Evolutionary conservation across 2,888 invertebrate genomes (phyloP).

Genomic region (Drosophila hamatofila): DNA sequence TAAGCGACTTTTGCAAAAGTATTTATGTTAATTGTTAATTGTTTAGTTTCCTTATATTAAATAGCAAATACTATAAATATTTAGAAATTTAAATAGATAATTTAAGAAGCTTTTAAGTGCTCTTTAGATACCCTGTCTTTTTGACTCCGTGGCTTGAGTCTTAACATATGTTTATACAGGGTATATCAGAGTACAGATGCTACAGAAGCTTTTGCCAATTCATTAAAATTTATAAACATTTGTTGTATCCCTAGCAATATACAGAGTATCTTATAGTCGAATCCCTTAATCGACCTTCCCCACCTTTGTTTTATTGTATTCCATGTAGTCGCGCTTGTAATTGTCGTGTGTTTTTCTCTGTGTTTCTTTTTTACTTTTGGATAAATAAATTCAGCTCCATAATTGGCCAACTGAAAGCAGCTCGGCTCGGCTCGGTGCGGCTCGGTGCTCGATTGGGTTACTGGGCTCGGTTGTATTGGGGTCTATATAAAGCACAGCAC

Average conservation of each 20-base stretch:
- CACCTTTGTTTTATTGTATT: conserved; percentile 15
- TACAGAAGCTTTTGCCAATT: no score
- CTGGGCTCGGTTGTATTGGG: conserved; percentile 5
- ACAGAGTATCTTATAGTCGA: conserved; percentile 7
- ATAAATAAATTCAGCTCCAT: conserved; percentile 75
- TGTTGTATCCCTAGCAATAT: background rate
- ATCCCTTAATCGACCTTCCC: accelerated
- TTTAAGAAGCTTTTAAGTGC: no score
- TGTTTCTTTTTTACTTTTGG: conserved; percentile 44
- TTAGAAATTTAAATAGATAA: no score
- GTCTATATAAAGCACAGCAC: conserved; percentile 63
- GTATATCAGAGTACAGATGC: background rate
- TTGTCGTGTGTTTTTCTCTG: conserved; percentile 23
- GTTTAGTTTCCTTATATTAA: no score
- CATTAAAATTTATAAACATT: background rate
- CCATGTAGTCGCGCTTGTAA: conserved; percentile 42
- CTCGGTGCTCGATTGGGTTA: conserved; percentile 14
- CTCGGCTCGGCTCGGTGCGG: conserved; percentile 15
- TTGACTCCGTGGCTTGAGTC: no score
- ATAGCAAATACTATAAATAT: no score
- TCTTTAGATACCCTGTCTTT: no score
- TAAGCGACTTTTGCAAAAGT: no score
- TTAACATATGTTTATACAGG: no score
- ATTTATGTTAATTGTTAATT: no score
- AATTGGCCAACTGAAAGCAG: conserved; percentile 74